phyloP scores from a whole-genome alignment of 2,888 invertebrate species.

The Aspidapion aeneum region DNA sequence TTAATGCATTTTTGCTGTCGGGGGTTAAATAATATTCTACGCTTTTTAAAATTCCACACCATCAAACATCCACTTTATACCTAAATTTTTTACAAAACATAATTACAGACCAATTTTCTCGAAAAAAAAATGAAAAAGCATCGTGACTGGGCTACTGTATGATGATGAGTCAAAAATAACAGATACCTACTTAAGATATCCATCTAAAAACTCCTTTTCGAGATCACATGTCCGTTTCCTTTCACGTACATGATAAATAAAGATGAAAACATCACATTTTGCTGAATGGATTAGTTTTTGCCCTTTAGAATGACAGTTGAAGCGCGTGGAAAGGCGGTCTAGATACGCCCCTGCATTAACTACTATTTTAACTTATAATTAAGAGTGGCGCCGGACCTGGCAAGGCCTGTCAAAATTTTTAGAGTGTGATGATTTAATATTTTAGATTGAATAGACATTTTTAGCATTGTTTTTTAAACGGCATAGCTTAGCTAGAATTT shows the following conservation, averaged over 20 bases:
- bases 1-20: too few species aligned
- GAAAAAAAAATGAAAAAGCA: not conserved
- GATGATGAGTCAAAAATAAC: not conserved
- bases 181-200: not conserved
- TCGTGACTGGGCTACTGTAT: not conserved
- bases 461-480: too few species aligned
- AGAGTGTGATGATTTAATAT: too few species aligned
- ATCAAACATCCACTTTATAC: too few species aligned
- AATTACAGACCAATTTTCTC: not conserved
- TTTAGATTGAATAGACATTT: too few species aligned
- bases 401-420: slow-evolving; percentile 1
- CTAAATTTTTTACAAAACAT: too few species aligned
- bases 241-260: not conserved
- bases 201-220: not conserved
- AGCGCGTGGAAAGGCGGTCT: slow-evolving; percentile 37
- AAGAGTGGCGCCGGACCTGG: slow-evolving; percentile 37
- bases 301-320: slow-evolving; percentile 24
- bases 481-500: too few species aligned
- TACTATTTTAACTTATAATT: slow-evolving; percentile 34
- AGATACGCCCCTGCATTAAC: slow-evolving; percentile 40
- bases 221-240: not conserved
- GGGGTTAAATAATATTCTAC: too few species aligned
- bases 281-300: not conserved
- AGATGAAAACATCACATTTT: not conserved
- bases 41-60: too few species aligned